Base-by-base conservation (phyloP, 2,797 vertebrate genomes). In the Sylvilagus floridanus region DNA sequence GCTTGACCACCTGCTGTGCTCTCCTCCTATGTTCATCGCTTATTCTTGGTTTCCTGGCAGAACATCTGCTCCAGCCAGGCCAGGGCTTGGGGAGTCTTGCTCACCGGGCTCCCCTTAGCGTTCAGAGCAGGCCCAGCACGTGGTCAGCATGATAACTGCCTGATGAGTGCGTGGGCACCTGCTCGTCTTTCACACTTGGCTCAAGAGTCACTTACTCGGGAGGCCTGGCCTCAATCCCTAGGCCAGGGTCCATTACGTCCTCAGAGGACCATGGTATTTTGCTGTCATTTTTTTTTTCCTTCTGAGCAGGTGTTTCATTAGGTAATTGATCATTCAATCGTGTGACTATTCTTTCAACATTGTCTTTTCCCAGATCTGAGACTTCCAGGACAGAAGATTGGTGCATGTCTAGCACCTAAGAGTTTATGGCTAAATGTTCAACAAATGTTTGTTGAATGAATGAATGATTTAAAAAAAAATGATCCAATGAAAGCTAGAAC, bases 361-460 rank as follows among this genome's bases (percentile, higher is more conserved):
- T 84, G 10, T 93, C 63, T 94, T 93, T 76, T 52, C 57, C 16
- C n/a, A 76, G 17, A 24, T 57, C 52, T 89, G 71, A 89, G 88
- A 77, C 9, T 92, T 86, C 26, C 28, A 30, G 47, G 60, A 84
- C 30, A 78, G 37, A 65, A 37, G 57, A 78, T 88, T 71, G 68
- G 26, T 82, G 17, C 71, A 68, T 62, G 57, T 68, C 52, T 30
- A 62, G 68, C 72, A 69, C 5, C 66, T 69, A 60, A 42, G 54
- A 57, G 42, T 32, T 42, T 65, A 63, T 84, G 32, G 22, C 75
- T 72, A 88, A 19, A 82, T 65, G 47, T 50, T 87, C 32, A 77
- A 30, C 37, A 76, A 54, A 32, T 93, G 37, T 65, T 77, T 65
- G 26, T 6, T 66, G 69, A 76, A 42, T 82, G 50, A 93, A 88